Percentiles rank a stretch among this genome's conserved stretches.
Evolutionary conservation across 1,140 invertebrate genomes (phyloP).

Genomic region (Sitophilus oryzae): DNA sequence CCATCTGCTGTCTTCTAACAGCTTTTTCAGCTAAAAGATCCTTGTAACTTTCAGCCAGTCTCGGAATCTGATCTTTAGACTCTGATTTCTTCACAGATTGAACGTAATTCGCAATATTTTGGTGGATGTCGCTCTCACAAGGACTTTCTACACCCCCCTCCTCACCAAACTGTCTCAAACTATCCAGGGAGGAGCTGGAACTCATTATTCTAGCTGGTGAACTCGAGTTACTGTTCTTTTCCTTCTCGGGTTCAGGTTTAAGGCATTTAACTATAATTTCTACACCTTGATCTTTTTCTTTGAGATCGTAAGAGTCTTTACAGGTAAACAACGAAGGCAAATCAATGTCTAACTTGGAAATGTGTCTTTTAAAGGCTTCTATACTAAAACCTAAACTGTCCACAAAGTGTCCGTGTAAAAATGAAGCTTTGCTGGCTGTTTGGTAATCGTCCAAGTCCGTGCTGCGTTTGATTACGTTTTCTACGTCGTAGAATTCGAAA

Average conservation of each 20-base stretch:
- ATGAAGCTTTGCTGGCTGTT: slow-evolving; percentile 44
- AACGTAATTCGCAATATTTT: slow-evolving; percentile 40
- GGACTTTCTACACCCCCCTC: slow-evolving; percentile 42
- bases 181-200: slow-evolving; percentile 41
- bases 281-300: slow-evolving; percentile 30
- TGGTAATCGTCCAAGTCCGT: slow-evolving; percentile 43
- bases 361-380: slow-evolving; percentile 39
- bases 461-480: slow-evolving; percentile 40
- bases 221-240: slow-evolving; percentile 24
- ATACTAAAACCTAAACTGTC: slow-evolving; percentile 46
- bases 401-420: slow-evolving; percentile 43
- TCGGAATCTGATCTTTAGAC: slow-evolving; percentile 14
- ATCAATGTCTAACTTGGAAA: slow-evolving; percentile 30
- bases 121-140: slow-evolving; percentile 38
- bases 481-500: slow-evolving; percentile 41
- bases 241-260: slow-evolving; percentile 33
- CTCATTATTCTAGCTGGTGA: slow-evolving; percentile 39
- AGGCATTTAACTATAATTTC: slow-evolving; percentile 32
- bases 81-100: slow-evolving; percentile 38
- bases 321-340: slow-evolving; percentile 26
- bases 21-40: slow-evolving; percentile 16
- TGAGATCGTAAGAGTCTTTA: slow-evolving; percentile 25
- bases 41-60: slow-evolving; percentile 15
- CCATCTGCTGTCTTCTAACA: slow-evolving; percentile 18
- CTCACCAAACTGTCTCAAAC: slow-evolving; percentile 40